Conservation (phyloP, 2,888 invertebrate species). For the Eristalinus aeneus region DNA sequence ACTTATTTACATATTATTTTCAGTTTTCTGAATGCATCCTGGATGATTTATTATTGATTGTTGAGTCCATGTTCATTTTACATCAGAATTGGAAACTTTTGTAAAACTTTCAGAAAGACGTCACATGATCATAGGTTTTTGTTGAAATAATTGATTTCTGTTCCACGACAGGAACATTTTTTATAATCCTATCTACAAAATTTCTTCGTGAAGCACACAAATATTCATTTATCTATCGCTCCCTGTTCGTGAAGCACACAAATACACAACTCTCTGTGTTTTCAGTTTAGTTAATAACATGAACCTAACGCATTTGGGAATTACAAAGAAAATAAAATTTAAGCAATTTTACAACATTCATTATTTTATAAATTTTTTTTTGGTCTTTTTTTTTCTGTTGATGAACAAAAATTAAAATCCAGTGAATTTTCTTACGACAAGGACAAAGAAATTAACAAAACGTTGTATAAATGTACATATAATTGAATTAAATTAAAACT, state of each 20-base stretch:
- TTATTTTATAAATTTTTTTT: constrained; percentile 10
- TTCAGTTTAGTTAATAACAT: background rate
- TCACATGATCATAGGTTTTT: too few species aligned
- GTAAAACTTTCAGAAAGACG: too few species aligned
- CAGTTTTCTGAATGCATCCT: too few species aligned
- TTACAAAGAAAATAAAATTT: background rate
- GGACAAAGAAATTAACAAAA: constrained; percentile 32
- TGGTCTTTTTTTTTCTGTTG: constrained; percentile 9
- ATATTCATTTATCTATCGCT: background rate
- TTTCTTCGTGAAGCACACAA: background rate
- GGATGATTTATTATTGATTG: too few species aligned
- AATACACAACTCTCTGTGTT: background rate
- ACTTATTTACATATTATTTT: background rate
- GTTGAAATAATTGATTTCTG: too few species aligned
- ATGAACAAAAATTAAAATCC: constrained; percentile 48
- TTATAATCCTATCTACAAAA: background rate
- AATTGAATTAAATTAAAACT: constrained; percentile 45
- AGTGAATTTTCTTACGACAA: constrained; percentile 45
- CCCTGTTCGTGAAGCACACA: background rate
- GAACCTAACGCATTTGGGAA: background rate
- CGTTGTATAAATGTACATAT: constrained; percentile 50
- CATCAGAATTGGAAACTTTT: too few species aligned
- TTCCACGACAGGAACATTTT: too few species aligned
- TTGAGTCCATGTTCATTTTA: too few species aligned
- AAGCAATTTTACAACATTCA: constrained; percentile 33